Evolutionary conservation across 2,797 vertebrate species (phyloP).

Genomic region (Florisuga fusca): DNA sequence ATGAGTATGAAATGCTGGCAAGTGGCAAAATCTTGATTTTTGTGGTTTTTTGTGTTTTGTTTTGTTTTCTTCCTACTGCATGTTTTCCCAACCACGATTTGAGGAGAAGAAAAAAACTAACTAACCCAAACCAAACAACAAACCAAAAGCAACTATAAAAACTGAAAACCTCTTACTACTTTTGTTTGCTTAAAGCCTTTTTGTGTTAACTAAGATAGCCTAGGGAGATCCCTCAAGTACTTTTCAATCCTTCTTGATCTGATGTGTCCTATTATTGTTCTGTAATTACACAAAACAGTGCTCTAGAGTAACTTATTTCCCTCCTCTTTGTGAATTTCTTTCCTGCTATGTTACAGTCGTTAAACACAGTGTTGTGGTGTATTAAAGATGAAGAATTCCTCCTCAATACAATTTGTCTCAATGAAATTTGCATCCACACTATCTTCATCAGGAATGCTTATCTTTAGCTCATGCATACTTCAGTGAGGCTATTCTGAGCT

Average conservation of each 20-base stretch:
- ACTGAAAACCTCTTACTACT: neutral
- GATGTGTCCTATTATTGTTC: neutral
- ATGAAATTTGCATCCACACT: neutral
- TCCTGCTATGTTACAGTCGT: neutral
- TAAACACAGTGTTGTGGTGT: accelerated
- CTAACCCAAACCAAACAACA: neutral
- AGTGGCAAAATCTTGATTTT: neutral
- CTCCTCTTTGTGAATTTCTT: accelerated
- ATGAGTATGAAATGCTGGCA: neutral
- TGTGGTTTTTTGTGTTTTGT: neutral
- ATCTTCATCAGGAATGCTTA: neutral
- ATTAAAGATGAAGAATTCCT: neutral
- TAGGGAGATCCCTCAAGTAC: neutral
- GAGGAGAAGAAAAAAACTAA: too few relatives aligned
- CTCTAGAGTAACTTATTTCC: neutral
- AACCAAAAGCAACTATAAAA: too few relatives aligned
- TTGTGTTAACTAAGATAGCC: neutral
- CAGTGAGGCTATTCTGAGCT: neutral
- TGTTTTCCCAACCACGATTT: neutral
- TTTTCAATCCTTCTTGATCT: neutral
- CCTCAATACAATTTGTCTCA: neutral
- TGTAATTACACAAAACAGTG: neutral
- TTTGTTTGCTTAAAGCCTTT: neutral
- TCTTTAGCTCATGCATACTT: neutral
- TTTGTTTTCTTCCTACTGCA: neutral